These are phyloP conservation scores for Thecophora atra DNA, from an alignment of 2,888 invertebrate species.

Conservation along the genomic window DNA sequence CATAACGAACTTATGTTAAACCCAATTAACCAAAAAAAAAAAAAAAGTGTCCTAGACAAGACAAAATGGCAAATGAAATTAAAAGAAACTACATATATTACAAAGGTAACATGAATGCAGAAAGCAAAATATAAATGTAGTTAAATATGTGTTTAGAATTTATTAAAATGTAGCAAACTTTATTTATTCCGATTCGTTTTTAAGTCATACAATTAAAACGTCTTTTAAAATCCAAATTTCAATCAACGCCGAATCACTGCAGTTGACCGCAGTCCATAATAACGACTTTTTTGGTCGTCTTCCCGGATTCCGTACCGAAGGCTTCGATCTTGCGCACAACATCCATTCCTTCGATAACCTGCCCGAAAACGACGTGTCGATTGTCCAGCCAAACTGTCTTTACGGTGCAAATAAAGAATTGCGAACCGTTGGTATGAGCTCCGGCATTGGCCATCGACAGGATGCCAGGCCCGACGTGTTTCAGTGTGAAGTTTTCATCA, in stretches of 20 bases:
- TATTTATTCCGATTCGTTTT: neutral
- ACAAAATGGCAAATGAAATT: neutral
- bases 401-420: conserved; percentile 94
- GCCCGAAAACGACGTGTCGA: conserved; percentile 92
- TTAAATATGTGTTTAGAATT: no score
- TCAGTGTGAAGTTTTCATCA: conserved; percentile 95
- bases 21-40: conserved; percentile 21
- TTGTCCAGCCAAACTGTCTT: conserved; percentile 92
- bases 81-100: neutral
- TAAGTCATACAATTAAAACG: neutral
- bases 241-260: conserved; percentile 26
- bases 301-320: conserved; percentile 82
- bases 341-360: conserved; percentile 89
- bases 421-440: conserved; percentile 93
- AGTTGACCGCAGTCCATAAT: conserved; percentile 78
- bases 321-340: conserved; percentile 85
- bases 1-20: conserved; percentile 4
- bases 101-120: neutral
- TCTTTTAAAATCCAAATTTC: neutral
- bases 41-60: neutral
- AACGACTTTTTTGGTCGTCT: conserved; percentile 80
- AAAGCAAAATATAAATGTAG: neutral
- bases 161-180: neutral
- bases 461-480: conserved; percentile 89
- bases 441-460: conserved; percentile 98